Evolutionary conservation across 2,888 invertebrate species (phyloP).

Genomic region (Cryptocephalus primarius): DNA sequence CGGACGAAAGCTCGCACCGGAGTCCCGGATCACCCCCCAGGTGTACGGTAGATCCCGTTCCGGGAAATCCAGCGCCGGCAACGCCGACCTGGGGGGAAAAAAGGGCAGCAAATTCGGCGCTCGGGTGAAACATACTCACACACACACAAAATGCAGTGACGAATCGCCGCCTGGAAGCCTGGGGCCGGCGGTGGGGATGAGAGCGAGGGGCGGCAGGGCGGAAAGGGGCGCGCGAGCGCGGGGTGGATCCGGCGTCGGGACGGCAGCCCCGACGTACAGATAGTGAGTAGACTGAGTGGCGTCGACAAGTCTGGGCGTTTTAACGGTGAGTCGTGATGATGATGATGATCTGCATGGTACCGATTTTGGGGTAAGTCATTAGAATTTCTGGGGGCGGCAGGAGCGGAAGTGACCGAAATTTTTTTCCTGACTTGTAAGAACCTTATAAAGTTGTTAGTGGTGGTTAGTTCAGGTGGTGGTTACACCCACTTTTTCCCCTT

Average conservation of each 20-base stretch:
- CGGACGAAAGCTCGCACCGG: too few species aligned
- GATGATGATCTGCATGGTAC: not conserved
- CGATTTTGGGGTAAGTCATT: slow-evolving; percentile 21
- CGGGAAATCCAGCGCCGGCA: too few species aligned
- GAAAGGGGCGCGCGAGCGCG: slow-evolving; percentile 43
- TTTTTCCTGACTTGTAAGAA: too few species aligned
- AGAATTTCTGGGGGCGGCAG: not conserved
- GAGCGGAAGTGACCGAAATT: too few species aligned
- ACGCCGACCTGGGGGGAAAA: too few species aligned
- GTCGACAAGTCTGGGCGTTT: slow-evolving; percentile 34
- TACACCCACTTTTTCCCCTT: too few species aligned
- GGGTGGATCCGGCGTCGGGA: slow-evolving; percentile 48
- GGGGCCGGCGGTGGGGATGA: slow-evolving; percentile 29
- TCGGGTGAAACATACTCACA: too few species aligned
- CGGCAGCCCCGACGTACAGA: slow-evolving; percentile 46
- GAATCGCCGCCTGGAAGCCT: slow-evolving; percentile 19
- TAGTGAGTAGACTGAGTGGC: slow-evolving; percentile 41
- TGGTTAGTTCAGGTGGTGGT: too few species aligned
- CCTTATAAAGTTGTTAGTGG: too few species aligned
- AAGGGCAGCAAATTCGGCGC: too few species aligned
- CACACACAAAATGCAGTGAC: slow-evolving; percentile 24
- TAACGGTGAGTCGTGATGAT: slow-evolving; percentile 15
- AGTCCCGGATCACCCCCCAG: too few species aligned
- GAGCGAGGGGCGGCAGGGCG: slow-evolving; percentile 29
- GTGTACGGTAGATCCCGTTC: too few species aligned